Conservation (phyloP, 1,140 invertebrate species). For the Macrotrachela quadricornifera region DNA sequence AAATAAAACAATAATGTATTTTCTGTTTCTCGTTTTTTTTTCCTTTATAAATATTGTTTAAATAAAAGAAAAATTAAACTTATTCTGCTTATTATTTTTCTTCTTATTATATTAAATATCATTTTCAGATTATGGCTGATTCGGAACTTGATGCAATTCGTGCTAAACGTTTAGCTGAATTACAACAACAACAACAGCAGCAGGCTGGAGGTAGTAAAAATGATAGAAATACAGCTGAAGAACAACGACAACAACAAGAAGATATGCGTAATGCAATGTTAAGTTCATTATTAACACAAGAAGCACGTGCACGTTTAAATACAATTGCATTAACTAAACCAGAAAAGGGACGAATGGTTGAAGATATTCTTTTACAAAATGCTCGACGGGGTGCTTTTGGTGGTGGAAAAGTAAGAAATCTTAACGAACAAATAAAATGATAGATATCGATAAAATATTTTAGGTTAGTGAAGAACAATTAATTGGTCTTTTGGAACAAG, state of each 20-base stretch:
- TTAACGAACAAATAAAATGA: too few species aligned
- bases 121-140: slow-evolving; percentile 42
- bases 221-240: neutral
- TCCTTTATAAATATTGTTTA: too few species aligned
- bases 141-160: slow-evolving; percentile 56
- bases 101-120: neutral
- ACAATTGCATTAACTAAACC: slow-evolving; percentile 75
- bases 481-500: slow-evolving; percentile 56
- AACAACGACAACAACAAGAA: neutral
- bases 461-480: slow-evolving; percentile 58
- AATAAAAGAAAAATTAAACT: too few species aligned
- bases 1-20: too few species aligned
- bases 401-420: slow-evolving; percentile 19
- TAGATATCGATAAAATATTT: neutral
- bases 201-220: too few species aligned
- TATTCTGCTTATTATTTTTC: too few species aligned
- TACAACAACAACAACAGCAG: slow-evolving; percentile 46
- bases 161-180: slow-evolving; percentile 51
- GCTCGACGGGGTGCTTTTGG: slow-evolving; percentile 34
- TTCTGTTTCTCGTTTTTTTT: too few species aligned
- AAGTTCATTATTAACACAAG: neutral
- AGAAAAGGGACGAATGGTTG: slow-evolving; percentile 74
- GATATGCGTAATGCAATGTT: neutral
- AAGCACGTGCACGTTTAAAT: slow-evolving; percentile 37
- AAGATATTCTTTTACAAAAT: slow-evolving; percentile 75